Percentiles rank a stretch among this genome's conserved stretches.
Conservation (phyloP, 1,140 invertebrate species). For the Myzus persicae region DNA sequence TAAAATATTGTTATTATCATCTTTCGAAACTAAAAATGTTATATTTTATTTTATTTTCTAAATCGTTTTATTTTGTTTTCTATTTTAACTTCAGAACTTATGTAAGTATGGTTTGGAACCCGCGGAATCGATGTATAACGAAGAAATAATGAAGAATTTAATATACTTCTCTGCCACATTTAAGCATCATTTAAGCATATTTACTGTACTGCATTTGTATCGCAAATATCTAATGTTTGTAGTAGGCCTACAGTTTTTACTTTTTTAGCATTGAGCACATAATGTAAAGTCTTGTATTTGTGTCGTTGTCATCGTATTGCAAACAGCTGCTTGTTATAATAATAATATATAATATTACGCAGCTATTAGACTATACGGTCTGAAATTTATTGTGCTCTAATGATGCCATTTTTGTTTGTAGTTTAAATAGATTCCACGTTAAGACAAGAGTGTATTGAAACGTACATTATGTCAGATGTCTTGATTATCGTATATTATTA, state of each 20-base stretch:
- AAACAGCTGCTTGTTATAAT: slow-evolving; percentile 5
- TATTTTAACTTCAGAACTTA: neutral
- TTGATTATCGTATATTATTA: neutral
- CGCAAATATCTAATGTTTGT: neutral
- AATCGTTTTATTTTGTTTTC: neutral
- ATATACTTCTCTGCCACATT: too few species aligned
- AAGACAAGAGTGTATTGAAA: neutral
- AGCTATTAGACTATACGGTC: neutral
- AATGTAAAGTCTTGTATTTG: neutral
- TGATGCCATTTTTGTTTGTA: neutral
- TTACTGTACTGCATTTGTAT: too few species aligned
- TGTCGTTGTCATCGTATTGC: neutral
- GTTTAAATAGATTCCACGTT: neutral
- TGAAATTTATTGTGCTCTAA: neutral
- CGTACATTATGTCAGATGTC: neutral
- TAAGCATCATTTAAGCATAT: neutral
- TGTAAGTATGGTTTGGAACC: neutral
- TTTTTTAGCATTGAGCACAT: neutral
- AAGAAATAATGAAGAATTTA: too few species aligned
- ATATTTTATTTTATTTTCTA: too few species aligned
- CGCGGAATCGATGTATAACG: too few species aligned
- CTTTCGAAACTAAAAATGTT: neutral
- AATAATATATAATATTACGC: slow-evolving; percentile 13
- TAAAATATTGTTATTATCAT: neutral
- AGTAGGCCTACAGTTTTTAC: neutral